A percentile compares a stretch with the other conserved stretches of the same genome.
These are phyloP conservation scores for Heliangelus exortis DNA, from an alignment of 2,797 vertebrate species.

Conservation along the genomic window DNA sequence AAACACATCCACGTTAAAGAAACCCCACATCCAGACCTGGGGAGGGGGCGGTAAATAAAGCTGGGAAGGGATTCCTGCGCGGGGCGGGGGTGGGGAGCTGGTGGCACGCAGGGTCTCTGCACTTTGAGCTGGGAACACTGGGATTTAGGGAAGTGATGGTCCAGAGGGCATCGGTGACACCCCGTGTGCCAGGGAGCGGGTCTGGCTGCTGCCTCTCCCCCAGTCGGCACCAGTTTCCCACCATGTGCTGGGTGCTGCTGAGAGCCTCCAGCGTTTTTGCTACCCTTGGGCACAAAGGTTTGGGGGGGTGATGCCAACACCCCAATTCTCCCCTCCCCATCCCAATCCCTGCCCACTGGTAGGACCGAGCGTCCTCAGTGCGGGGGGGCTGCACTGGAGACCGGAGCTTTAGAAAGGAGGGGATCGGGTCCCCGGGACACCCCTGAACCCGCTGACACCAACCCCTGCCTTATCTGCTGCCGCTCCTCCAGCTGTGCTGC, in stretches of 20 bases:
- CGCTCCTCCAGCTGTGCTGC: not conserved
- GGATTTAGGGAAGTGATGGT: not conserved
- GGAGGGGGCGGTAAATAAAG: not conserved
- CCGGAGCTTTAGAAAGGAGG: not conserved
- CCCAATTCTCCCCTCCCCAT: too few species aligned
- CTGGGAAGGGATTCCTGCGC: not conserved
- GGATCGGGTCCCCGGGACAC: not conserved
- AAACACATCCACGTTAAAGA: slow-evolving; percentile 17
- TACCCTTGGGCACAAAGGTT: not conserved
- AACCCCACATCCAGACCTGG: not conserved
- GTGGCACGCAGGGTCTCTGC: not conserved
- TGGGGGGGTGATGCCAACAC: not conserved
- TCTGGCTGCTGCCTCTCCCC: not conserved
- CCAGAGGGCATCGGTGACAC: not conserved
- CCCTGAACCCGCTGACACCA: not conserved
- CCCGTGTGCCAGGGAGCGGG: not conserved
- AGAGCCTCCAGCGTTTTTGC: not conserved
- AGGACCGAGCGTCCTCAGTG: not conserved
- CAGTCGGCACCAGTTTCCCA: not conserved
- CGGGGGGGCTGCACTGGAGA: not conserved
- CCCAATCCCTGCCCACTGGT: not conserved
- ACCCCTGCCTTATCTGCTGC: not conserved
- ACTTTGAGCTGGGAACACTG: not conserved
- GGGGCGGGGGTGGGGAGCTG: not conserved
- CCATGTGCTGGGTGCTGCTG: not conserved